phyloP scores from a whole-genome alignment of 2,113 vertebrate genomes.

The Entosphenus tridentatus region DNA sequence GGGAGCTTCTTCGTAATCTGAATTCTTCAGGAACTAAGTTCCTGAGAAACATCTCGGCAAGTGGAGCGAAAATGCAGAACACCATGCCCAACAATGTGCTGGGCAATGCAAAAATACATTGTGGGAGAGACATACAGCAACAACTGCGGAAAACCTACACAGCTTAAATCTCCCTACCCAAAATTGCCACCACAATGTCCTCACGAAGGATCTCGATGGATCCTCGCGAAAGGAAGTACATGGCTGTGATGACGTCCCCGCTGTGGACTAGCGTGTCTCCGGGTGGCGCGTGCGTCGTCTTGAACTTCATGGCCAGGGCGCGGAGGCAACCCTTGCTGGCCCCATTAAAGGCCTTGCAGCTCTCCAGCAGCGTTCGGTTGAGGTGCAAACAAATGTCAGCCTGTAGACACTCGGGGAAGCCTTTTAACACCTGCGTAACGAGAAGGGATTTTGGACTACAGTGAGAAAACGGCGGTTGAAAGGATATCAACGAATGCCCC shows the following conservation, averaged over 20 bases:
- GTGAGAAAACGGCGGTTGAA: too few relatives aligned
- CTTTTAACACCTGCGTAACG: conserved; percentile 57
- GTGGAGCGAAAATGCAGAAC: too few relatives aligned
- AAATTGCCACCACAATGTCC: conserved; percentile 78
- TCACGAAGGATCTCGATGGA: conserved; percentile 87
- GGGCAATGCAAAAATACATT: too few relatives aligned
- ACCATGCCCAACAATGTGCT: too few relatives aligned
- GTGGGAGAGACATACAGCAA: too few relatives aligned
- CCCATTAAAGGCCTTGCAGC: conserved; percentile 68
- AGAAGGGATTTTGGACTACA: too few relatives aligned
- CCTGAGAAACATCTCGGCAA: too few relatives aligned
- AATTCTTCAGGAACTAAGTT: too few relatives aligned
- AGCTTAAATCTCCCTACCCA: conserved; percentile 32
- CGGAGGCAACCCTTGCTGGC: conserved; percentile 86
- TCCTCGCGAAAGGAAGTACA: conserved; percentile 91
- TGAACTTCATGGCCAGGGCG: conserved; percentile 76
- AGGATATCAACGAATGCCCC: too few relatives aligned
- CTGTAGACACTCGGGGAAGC: conserved; percentile 91
- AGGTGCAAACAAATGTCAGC: conserved; percentile 92
- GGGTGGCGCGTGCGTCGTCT: conserved; percentile 65
- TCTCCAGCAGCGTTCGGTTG: conserved; percentile 66
- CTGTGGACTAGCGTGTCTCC: conserved; percentile 87
- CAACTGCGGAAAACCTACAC: too few relatives aligned
- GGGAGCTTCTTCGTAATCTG: too few relatives aligned
- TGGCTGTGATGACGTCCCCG: conserved; percentile 66